Conservation (phyloP, 2,113 vertebrate genomes). For the Clarias magur region DNA sequence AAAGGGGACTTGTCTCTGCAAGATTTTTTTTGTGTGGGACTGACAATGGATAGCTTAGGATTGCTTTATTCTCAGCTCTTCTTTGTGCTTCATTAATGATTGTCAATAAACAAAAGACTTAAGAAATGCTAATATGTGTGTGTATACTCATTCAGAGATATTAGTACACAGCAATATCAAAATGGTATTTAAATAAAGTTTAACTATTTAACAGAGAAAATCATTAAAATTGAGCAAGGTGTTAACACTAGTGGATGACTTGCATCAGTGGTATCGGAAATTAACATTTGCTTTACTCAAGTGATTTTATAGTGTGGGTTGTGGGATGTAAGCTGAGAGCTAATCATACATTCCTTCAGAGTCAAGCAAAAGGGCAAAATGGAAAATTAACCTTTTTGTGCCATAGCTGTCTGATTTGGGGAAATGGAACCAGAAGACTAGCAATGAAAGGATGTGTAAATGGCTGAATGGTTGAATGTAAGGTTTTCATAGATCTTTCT, state of each 20-base stretch:
- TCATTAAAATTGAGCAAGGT: neutral
- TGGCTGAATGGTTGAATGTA: neutral
- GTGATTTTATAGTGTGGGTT: conserved; percentile 40
- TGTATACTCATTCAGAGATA: conserved; percentile 1
- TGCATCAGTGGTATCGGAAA: conserved; percentile 14
- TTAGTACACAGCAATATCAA: neutral
- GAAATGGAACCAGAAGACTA: conserved; percentile 28
- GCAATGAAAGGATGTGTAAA: conserved; percentile 23
- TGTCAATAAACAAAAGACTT: conserved; percentile 17
- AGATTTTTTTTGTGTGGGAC: conserved; percentile 27
- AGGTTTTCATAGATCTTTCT: conserved; percentile 14
- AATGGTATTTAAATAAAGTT: neutral
- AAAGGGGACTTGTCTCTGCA: conserved; percentile 38
- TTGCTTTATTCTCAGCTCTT: conserved; percentile 23
- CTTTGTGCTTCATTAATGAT: conserved; percentile 45
- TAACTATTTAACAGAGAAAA: conserved; percentile 16
- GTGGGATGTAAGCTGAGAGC: conserved; percentile 44
- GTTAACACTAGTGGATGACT: conserved; percentile 3
- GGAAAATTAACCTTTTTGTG: conserved; percentile 45
- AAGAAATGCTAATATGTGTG: conserved; percentile 12
- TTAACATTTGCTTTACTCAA: conserved; percentile 30
- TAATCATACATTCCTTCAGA: conserved; percentile 49
- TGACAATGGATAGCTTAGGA: conserved; percentile 34
- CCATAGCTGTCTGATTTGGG: conserved; percentile 50
- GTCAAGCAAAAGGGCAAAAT: conserved; percentile 49